phyloP scores from a whole-genome alignment of 2,113 vertebrate species.

The Danio rerio region GRCz12tu NC_133190.1:31878501-31879000 shows the following conservation, averaged over 20 bases:
- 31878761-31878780: not conserved
- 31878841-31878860: too few species aligned
- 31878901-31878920: too few species aligned
- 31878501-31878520: conserved; percentile 91
- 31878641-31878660: conserved; percentile 88
- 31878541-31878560: conserved; percentile 89
- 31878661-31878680: not conserved
- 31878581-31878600: conserved; percentile 89
- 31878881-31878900: too few species aligned
- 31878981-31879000: too few species aligned
- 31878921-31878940: too few species aligned
- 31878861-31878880: too few species aligned
- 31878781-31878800: too few species aligned
- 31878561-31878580: conserved; percentile 93
- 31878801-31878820: too few species aligned
- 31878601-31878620: conserved; percentile 90
- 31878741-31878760: not conserved
- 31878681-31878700: not conserved
- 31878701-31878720: not conserved
- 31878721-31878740: not conserved
- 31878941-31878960: too few species aligned
- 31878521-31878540: conserved; percentile 91
- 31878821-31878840: too few species aligned
- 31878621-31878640: conserved; percentile 87
- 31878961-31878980: too few species aligned